These are phyloP conservation scores for Anoplolepis gracilipes DNA, from an alignment of 1,140 invertebrate species.

Conservation along the genomic window DNA sequence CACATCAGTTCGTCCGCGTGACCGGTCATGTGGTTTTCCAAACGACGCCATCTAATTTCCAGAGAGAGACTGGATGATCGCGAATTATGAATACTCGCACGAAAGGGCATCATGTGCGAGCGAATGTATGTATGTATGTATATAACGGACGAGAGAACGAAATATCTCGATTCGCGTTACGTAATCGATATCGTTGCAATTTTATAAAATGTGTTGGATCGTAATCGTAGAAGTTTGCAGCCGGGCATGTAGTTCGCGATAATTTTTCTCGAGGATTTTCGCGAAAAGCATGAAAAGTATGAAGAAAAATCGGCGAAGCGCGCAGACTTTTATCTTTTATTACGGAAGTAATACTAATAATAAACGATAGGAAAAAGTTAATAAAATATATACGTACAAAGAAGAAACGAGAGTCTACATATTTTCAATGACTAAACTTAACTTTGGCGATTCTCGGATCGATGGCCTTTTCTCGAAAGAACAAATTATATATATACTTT, in stretches of 20 bases:
- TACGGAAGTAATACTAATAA: not conserved
- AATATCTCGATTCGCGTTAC: slow-evolving; percentile 32
- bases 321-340: not conserved
- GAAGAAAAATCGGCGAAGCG: not conserved
- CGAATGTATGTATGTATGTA: not conserved
- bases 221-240: slow-evolving; percentile 22
- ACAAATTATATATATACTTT: not conserved
- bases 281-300: not conserved
- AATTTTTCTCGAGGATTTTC: slow-evolving; percentile 21
- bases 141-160: slow-evolving; percentile 12
- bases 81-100: slow-evolving; percentile 43
- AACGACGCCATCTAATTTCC: slow-evolving; percentile 39
- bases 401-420: not conserved
- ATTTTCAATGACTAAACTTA: not conserved
- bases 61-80: slow-evolving; percentile 4
- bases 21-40: slow-evolving; percentile 24
- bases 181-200: slow-evolving; percentile 32
- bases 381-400: not conserved
- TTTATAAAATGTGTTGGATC: slow-evolving; percentile 29
- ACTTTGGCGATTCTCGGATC: not conserved
- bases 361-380: not conserved
- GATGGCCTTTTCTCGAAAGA: not conserved
- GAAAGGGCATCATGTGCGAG: slow-evolving; percentile 38
- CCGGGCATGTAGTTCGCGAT: slow-evolving; percentile 1
- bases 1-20: not conserved